Conservation (phyloP, 2,888 invertebrate genomes). For the Fissipunctia ypsillon region DNA sequence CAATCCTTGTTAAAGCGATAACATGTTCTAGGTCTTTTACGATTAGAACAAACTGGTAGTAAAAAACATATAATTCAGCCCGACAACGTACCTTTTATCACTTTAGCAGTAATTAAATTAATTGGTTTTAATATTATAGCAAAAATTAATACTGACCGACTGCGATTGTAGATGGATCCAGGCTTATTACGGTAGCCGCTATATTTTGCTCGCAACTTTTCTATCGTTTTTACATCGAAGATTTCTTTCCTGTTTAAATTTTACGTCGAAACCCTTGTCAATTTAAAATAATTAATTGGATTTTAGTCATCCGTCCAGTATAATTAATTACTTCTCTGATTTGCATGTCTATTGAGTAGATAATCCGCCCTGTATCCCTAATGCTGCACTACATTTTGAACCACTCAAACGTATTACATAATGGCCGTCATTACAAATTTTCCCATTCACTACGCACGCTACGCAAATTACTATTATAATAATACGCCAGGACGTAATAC, state of each 20-base stretch:
- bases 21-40: slow-evolving; percentile 5
- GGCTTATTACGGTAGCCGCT: too few relatives aligned
- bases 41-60: slow-evolving; percentile 27
- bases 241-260: not conserved
- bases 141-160: not conserved
- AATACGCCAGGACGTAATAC: slow-evolving; percentile 52
- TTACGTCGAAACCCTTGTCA: not conserved
- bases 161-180: not conserved
- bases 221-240: not conserved
- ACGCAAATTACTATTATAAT: slow-evolving; percentile 58
- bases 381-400: slow-evolving; percentile 29
- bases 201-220: not conserved
- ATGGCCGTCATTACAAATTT: slow-evolving; percentile 53
- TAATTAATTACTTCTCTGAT: slow-evolving; percentile 1
- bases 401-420: slow-evolving; percentile 60
- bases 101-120: not conserved
- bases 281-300: not conserved
- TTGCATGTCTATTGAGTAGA: slow-evolving; percentile 8
- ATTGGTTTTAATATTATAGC: too few relatives aligned
- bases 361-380: slow-evolving; percentile 16
- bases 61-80: not conserved
- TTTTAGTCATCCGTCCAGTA: not conserved
- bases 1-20: slow-evolving; percentile 19
- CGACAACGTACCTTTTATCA: not conserved
- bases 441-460: slow-evolving; percentile 62